A percentile compares a stretch with the other conserved stretches of the same genome.
Conservation (phyloP, 2,113 vertebrate species). For the Turnix velox region DNA sequence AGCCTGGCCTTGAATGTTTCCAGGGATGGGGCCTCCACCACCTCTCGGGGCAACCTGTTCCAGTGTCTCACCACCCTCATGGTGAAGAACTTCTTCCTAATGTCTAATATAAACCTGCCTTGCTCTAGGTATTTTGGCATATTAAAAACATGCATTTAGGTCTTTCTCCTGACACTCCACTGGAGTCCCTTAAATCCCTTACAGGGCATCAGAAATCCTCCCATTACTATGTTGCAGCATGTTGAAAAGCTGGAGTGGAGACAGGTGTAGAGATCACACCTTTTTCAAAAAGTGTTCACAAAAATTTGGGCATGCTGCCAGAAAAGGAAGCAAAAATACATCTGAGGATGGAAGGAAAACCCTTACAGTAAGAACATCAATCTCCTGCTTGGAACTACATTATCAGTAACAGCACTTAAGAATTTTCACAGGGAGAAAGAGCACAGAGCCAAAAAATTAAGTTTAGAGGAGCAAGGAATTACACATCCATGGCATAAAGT, state of each 20-base stretch:
- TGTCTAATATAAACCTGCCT: too few species aligned
- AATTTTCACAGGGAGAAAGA: neutral
- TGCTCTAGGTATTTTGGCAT: too few species aligned
- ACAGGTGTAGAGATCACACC: neutral
- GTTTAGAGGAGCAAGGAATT: neutral
- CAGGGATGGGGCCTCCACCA: too few species aligned
- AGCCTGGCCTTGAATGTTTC: too few species aligned
- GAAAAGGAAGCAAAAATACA: neutral
- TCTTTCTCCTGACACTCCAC: neutral
- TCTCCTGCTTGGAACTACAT: neutral
- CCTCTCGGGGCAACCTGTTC: too few species aligned
- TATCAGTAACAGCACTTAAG: neutral
- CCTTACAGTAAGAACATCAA: neutral
- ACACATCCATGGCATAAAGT: neutral
- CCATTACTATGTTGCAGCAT: rapidly evolving
- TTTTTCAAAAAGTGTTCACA: neutral
- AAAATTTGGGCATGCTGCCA: neutral
- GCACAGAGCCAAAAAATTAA: neutral
- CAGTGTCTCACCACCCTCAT: too few species aligned
- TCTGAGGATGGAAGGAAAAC: neutral
- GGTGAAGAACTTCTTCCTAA: too few species aligned
- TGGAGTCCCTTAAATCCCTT: neutral
- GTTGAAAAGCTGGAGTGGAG: neutral
- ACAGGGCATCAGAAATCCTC: neutral
- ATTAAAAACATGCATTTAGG: neutral